A percentile compares a stretch with the other conserved stretches of the same genome.
phyloP scores from a whole-genome alignment of 2,113 vertebrate species.

The Hassar affinis region DNA sequence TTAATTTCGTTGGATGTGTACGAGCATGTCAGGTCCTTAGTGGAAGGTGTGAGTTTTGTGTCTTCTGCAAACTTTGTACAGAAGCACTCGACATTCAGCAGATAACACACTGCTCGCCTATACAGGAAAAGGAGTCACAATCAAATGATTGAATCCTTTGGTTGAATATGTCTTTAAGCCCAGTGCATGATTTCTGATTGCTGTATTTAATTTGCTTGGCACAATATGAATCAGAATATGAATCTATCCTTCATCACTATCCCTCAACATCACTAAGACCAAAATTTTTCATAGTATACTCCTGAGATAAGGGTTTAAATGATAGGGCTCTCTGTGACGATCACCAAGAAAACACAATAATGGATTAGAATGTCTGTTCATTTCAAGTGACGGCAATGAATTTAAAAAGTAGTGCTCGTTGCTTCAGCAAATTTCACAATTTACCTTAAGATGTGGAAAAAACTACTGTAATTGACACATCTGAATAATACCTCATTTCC shows the following conservation, averaged over 20 bases:
- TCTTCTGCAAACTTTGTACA: neutral
- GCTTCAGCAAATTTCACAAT: neutral
- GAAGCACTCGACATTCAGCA: neutral
- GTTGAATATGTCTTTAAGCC: neutral
- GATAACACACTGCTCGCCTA: neutral
- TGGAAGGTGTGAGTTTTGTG: neutral
- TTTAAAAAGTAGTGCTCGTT: neutral
- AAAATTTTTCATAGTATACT: neutral
- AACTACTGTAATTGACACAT: neutral
- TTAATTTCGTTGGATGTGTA: neutral
- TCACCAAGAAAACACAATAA: neutral
- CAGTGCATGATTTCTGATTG: neutral
- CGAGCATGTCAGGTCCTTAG: neutral
- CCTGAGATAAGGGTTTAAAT: neutral
- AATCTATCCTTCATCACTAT: neutral
- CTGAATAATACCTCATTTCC: neutral
- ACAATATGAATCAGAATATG: neutral
- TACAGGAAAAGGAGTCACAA: neutral
- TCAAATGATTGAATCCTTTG: neutral
- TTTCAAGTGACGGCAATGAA: neutral
- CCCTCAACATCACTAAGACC: neutral
- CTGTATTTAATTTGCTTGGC: neutral
- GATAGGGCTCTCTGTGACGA: neutral
- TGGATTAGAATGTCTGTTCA: neutral
- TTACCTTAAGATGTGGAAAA: neutral